Evolutionary conservation across 2,113 vertebrate genomes (phyloP), one percentile per base, ranked within the genome.

Genomic region (Dromaius novaehollandiae): DNA sequence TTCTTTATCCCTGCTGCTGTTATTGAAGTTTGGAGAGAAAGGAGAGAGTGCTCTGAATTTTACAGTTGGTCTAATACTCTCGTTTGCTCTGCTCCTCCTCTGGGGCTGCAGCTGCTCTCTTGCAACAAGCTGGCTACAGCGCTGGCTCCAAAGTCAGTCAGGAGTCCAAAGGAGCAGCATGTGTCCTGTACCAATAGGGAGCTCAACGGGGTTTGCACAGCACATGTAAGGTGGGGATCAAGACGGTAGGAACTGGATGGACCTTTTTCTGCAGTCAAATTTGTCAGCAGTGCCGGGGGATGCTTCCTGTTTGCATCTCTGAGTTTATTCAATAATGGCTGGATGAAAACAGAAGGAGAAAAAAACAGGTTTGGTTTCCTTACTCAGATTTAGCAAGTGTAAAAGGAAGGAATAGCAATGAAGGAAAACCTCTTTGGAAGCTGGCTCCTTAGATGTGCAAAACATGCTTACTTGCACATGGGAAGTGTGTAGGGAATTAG

Each of bases 1-100:
- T 82, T 95, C 78, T 84, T 93, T 93, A 26, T 63, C 26, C 28
- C 32, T 91, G 46, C 15, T 79, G 34, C 5, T 64, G 64, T 50
- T 90, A n/a, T 48, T 86, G 50, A 94, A 91, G 87, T 78, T 71
- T 63, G 34, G 60, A 76, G 19, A 60, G 66, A 90, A 93, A 95
- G 68, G 74, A 93, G 77, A 93, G 36, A 63, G 24, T 80, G 14
- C 9, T 38, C 9, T 1, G 40, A 88, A 44, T 94, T 95, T 86
- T 93, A 80, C 26, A 51, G 5, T 17, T 88, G 48, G 13, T 15
- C 50, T 75, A 71, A 36, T 58, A 30, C 9, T 63, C 17, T 70
- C 9, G 18, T 93, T 90, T 93, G 19, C 24, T 81, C 42, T 86
- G 20, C 46, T 95, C 48, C 24, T 81, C 13, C 32, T 78, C 51